Conservation (phyloP, 2,888 invertebrate species). For the Chloromyia formosa region DNA sequence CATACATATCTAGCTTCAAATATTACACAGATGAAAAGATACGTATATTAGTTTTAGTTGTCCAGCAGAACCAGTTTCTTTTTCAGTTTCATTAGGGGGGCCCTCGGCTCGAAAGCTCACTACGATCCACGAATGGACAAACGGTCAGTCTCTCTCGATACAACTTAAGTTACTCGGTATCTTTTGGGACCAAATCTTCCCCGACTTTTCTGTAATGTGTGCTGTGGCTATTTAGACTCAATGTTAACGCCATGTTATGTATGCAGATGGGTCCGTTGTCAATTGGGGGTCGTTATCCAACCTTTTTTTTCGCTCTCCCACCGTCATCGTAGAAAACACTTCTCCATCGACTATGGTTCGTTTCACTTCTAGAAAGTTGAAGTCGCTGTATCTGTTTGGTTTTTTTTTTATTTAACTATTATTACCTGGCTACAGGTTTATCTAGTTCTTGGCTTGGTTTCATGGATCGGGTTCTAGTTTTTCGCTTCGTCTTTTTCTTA, state of each 20-base stretch:
- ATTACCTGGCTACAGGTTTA: slow-evolving; percentile 14
- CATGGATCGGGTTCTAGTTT: slow-evolving; percentile 34
- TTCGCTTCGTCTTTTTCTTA: background rate
- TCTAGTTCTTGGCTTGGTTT: slow-evolving; percentile 31
- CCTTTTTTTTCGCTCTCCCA: background rate
- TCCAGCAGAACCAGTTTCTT: slow-evolving; percentile 14
- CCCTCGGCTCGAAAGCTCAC: background rate
- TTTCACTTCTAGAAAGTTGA: slow-evolving; percentile 34
- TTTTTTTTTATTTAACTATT: too few species aligned
- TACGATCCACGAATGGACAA: background rate
- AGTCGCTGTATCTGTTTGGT: too few species aligned
- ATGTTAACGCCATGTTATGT: too few species aligned
- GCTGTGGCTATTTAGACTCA: too few species aligned
- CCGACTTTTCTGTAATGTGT: too few species aligned
- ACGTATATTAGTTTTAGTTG: too few species aligned
- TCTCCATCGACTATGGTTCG: slow-evolving; percentile 2
- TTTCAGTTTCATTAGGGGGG: background rate
- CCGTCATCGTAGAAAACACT: background rate
- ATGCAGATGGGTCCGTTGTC: too few species aligned
- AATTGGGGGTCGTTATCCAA: background rate
- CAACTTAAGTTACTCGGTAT: too few species aligned
- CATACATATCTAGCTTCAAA: too few species aligned
- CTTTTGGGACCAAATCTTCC: too few species aligned
- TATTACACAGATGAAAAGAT: too few species aligned
- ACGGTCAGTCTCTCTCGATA: background rate